Conservation (phyloP, 2,797 vertebrate genomes). For the Protonibea diacanthus region DNA sequence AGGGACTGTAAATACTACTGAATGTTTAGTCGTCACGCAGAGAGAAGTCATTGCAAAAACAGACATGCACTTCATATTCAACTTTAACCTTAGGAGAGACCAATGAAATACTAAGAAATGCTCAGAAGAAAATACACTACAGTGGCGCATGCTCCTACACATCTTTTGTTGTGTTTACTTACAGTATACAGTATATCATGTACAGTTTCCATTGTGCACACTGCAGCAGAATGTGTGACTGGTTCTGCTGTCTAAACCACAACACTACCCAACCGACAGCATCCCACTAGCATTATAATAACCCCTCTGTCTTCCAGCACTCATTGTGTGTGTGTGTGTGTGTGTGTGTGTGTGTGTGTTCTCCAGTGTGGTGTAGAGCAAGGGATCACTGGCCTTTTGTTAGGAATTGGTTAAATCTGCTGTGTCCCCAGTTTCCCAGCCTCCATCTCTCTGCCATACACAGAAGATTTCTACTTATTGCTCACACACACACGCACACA, state of each 20-base stretch:
- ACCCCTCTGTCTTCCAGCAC: conserved; percentile 36
- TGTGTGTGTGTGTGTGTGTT: conserved; percentile 34
- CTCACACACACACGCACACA: conserved; percentile 5
- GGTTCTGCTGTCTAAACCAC: conserved; percentile 19
- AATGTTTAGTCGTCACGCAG: too few species aligned
- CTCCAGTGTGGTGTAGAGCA: conserved; percentile 1
- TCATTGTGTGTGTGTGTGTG: conserved; percentile 8
- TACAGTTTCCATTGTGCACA: not conserved
- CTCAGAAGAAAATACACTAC: too few species aligned
- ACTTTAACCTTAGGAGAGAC: too few species aligned
- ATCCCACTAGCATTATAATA: conserved; percentile 51
- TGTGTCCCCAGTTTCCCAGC: conserved; percentile 23
- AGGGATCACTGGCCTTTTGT: conserved; percentile 63
- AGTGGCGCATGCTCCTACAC: not conserved
- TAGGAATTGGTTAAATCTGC: conserved; percentile 40
- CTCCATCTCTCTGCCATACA: conserved; percentile 22
- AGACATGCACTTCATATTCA: too few species aligned
- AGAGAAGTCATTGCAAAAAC: too few species aligned
- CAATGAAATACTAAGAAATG: too few species aligned
- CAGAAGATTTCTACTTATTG: conserved; percentile 32
- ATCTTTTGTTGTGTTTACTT: not conserved
- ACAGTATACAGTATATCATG: not conserved
- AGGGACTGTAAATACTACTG: too few species aligned
- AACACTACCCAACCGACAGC: conserved; percentile 24
- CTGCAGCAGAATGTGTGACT: conserved; percentile 4